Evolutionary conservation across 1,140 invertebrate genomes (phyloP).

Genomic region (Drosophila lowei): DNA sequence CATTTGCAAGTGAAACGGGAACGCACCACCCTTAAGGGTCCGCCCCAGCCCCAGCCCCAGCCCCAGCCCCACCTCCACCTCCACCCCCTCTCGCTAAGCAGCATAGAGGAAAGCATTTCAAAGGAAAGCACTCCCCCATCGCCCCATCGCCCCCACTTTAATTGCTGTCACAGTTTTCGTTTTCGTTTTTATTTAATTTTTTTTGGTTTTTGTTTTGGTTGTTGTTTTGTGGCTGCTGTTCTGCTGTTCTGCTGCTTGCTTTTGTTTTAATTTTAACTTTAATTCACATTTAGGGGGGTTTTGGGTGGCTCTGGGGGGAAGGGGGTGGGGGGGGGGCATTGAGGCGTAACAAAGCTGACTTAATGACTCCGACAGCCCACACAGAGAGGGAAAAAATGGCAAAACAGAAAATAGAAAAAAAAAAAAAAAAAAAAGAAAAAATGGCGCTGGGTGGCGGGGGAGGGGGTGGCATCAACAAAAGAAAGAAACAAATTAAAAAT

Average conservation of each 20-base stretch:
- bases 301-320: not conserved
- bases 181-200: slow-evolving; percentile 21
- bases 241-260: slow-evolving; percentile 24
- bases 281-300: slow-evolving; percentile 32
- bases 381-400: slow-evolving; percentile 18
- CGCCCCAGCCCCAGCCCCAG: too few relatives aligned
- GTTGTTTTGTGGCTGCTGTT: slow-evolving; percentile 24
- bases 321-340: slow-evolving; percentile 34
- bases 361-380: slow-evolving; percentile 63
- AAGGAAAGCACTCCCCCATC: slow-evolving; percentile 4
- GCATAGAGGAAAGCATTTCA: slow-evolving; percentile 1
- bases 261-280: slow-evolving; percentile 52
- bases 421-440: slow-evolving; percentile 27
- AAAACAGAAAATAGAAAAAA: slow-evolving; percentile 18
- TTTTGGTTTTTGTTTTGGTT: slow-evolving; percentile 21
- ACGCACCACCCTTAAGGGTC: not conserved
- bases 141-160: slow-evolving; percentile 32
- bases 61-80: too few relatives aligned
- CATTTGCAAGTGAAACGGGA: slow-evolving; percentile 40
- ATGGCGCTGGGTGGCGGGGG: not conserved
- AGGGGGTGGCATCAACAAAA: slow-evolving; percentile 11
- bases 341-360: slow-evolving; percentile 74
- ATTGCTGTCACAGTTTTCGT: slow-evolving; percentile 59
- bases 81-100: not conserved
- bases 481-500: slow-evolving; percentile 69